Percentiles rank a stretch among this genome's conserved stretches.
These are phyloP conservation scores for Limnephilus rhombicus DNA, from an alignment of 2,888 invertebrate genomes.

Conservation along the genomic window DNA sequence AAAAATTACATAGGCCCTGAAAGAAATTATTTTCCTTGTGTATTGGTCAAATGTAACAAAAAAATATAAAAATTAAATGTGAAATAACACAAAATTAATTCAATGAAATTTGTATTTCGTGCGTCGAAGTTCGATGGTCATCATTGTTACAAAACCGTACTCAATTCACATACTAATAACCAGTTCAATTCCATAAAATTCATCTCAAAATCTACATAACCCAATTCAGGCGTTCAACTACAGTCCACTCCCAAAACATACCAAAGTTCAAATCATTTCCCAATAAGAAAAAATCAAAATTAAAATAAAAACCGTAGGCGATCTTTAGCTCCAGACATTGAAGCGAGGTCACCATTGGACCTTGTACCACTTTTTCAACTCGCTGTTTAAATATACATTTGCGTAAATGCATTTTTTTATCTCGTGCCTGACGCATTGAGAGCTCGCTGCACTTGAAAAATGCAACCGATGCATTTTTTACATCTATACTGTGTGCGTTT, in stretches of 20 bases:
- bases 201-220: neutral
- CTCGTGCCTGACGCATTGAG: conserved; percentile 28
- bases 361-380: conserved; percentile 46
- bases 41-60: too few species aligned
- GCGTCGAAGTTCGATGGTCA: too few species aligned
- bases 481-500: neutral
- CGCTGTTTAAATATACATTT: neutral
- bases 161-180: too few species aligned
- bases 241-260: neutral
- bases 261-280: neutral
- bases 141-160: too few species aligned
- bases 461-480: conserved; percentile 23
- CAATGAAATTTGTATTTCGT: too few species aligned
- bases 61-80: too few species aligned
- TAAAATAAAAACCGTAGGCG: conserved; percentile 6
- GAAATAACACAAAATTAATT: too few species aligned
- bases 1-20: too few species aligned
- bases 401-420: conserved; percentile 26
- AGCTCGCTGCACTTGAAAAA: conserved; percentile 28
- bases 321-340: neutral
- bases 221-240: neutral
- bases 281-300: neutral
- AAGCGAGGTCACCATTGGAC: neutral
- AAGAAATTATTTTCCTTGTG: too few species aligned
- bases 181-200: neutral